Evolutionary conservation across 1,140 invertebrate species (phyloP), one percentile per base, ranked within the genome.

Genomic region (Phthorimaea operculella): DNA sequence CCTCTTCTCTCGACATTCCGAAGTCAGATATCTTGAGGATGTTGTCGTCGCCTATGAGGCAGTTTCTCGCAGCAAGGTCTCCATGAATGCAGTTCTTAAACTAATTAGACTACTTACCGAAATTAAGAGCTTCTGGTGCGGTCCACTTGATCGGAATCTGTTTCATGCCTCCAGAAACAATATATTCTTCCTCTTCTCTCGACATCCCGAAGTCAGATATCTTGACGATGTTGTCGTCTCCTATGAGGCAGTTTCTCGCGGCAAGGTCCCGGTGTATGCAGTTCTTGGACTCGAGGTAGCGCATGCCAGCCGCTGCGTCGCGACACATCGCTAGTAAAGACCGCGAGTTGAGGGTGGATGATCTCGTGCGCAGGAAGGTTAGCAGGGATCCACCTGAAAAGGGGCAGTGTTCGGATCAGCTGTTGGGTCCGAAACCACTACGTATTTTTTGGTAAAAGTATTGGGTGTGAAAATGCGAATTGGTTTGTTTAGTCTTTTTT

Each of bases 171-270:
- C 97, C 95, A 0, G 96, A 98, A 39, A 98, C 96, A 59, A 95
- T 96, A 69, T 99, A 99, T 79, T 98, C 96, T 79, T 98, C 94
- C 79, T 98, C 96, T 85, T 99, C 97, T 36, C 97, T 87, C 0
- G 96, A 98, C 96, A 99, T 98, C 60, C 97, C 97, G 87, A 98
- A 98, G 83, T 98, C 96, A 0, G 96, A 98, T 74, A 98, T 98
- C 88, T 99, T 99, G 0, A 98, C 96, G 62, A 92, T 91, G 67
- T 94, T 93, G 53, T 94, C 91, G 62, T 92, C 88, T 86, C 94
- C 93, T 39, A 97, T 91, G 58, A 98, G 88, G 87, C 97, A 99
- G 86, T 99, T 99, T 59, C 97, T 86, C 0, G 96, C 96, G 1
- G 97, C 97, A 64, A 99, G 88, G 88, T 98, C 97, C 57, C 97